Conservation (phyloP, 1,140 invertebrate species). For the Caerostris darwini region DNA sequence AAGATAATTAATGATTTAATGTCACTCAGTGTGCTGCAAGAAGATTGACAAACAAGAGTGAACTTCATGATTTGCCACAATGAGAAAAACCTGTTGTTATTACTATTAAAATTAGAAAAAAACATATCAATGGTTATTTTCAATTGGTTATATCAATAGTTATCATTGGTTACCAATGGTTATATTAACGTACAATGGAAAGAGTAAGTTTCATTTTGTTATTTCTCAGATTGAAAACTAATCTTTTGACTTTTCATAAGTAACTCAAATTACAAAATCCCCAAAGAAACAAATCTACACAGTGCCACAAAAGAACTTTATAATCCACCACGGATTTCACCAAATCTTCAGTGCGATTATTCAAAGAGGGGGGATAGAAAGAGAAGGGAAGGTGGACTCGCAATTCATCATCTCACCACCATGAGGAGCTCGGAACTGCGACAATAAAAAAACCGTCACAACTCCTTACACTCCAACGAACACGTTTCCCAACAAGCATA, state of each 20-base stretch:
- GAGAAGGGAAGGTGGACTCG: not conserved
- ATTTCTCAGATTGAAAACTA: too few species aligned
- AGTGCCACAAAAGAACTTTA: not conserved
- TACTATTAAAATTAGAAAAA: too few species aligned
- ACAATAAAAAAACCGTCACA: slow-evolving; percentile 34
- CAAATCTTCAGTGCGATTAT: not conserved
- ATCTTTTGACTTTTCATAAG: not conserved
- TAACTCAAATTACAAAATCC: not conserved
- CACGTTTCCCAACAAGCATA: slow-evolving; percentile 75
- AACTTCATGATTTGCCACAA: too few species aligned
- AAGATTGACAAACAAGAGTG: too few species aligned
- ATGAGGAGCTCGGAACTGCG: not conserved
- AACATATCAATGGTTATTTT: too few species aligned
- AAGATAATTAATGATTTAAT: too few species aligned
- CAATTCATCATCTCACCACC: slow-evolving; percentile 1
- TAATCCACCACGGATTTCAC: not conserved
- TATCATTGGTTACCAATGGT: too few species aligned
- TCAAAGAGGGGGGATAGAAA: not conserved
- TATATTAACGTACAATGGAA: too few species aligned
- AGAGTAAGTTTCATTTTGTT: too few species aligned
- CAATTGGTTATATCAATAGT: too few species aligned
- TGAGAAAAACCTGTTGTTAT: too few species aligned
- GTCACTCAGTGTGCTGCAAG: too few species aligned
- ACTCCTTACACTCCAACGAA: slow-evolving; percentile 60
- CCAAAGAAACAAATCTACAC: not conserved